A percentile compares a stretch with the other conserved stretches of the same genome.
phyloP scores from a whole-genome alignment of 2,113 vertebrate species.

The Atrichornis clamosus region DNA sequence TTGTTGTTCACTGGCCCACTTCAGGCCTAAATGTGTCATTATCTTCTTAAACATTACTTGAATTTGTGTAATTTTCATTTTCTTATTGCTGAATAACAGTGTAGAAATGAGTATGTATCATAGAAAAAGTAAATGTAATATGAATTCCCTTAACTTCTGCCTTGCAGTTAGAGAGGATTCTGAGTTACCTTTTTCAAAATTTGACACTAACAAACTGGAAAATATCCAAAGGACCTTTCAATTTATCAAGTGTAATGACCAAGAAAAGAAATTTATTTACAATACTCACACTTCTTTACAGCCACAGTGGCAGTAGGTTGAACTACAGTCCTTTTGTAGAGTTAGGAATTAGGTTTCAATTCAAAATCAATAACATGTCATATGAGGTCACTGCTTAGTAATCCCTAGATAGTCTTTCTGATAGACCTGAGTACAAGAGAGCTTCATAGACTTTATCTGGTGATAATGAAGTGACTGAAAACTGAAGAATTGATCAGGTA shows the following conservation, averaged over 20 bases:
- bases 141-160: neutral
- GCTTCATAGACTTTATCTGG: neutral
- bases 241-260: neutral
- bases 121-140: neutral
- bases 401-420: neutral
- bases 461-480: constrained; percentile 10
- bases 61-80: neutral
- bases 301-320: neutral
- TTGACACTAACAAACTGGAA: neutral
- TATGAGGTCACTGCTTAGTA: neutral
- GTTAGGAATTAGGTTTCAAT: constrained; percentile 13
- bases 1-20: neutral
- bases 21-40: neutral
- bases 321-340: neutral
- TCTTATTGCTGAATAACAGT: neutral
- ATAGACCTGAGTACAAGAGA: neutral
- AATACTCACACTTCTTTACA: neutral
- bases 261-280: neutral
- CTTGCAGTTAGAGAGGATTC: neutral
- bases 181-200: neutral
- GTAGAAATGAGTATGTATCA: neutral
- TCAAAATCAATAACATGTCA: neutral
- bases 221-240: neutral
- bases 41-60: neutral
- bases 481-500: neutral